phyloP scores from a whole-genome alignment of 1,140 invertebrate genomes.

The Atta cephalotes region DNA sequence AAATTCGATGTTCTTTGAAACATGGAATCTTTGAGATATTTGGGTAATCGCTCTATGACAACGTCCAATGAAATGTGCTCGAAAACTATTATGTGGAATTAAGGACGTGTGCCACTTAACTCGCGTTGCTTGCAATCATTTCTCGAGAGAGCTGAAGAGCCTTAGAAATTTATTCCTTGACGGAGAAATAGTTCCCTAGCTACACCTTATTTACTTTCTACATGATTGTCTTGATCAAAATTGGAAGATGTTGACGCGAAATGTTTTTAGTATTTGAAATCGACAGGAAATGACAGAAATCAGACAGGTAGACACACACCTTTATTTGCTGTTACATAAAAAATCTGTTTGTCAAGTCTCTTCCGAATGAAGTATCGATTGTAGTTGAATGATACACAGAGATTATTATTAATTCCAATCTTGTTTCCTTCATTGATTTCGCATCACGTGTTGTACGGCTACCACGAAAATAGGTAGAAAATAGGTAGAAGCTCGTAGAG shows the following conservation, averaged over 20 bases:
- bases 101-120: conserved; percentile 64
- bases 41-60: not conserved
- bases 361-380: conserved; percentile 19
- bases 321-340: not conserved
- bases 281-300: not conserved
- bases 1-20: not conserved
- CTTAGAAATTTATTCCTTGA: not conserved
- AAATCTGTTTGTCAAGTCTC: conserved; percentile 32
- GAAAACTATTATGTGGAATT: conserved; percentile 53
- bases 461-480: conserved; percentile 23
- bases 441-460: conserved; percentile 37
- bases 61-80: conserved; percentile 27
- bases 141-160: conserved; percentile 15
- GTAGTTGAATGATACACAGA: conserved; percentile 33
- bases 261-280: not conserved
- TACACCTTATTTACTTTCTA: conserved; percentile 27
- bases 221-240: conserved; percentile 3
- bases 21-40: not conserved
- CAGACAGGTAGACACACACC: not conserved
- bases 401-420: conserved; percentile 54
- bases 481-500: conserved; percentile 30
- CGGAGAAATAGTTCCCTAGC: not conserved
- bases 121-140: conserved; percentile 33
- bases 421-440: conserved; percentile 52
- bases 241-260: not conserved